Evolutionary conservation across 2,113 vertebrate genomes (phyloP), one percentile per base, ranked within the genome.

Genomic region (Mustela nigripes): DNA sequence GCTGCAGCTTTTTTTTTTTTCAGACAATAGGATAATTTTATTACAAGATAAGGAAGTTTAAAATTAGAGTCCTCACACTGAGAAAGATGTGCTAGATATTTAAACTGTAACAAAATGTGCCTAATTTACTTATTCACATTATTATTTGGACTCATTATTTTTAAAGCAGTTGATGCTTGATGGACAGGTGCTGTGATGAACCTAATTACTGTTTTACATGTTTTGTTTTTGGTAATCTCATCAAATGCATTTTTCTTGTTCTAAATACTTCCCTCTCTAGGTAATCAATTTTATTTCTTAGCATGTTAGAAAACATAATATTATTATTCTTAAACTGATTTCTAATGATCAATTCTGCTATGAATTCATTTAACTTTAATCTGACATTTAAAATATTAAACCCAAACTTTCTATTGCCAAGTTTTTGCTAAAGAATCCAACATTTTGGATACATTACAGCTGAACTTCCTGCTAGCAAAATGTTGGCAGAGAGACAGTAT

Each of bases 331-430:
- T 95, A 92, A 92, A 45, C 22, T 65, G 53, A 84, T 93, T 92
- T 97, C 16, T 45, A 71, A 1, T 15, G 65, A 87, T 62, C 24
- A 89, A 7, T 65, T 82, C 28, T 90, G 21, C 74, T 84, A 45
- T 79, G 60, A 50, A 87, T 91, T 94, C 8, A 62, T 74, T 83
- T 85, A 50, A 94, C n/a, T 92, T 96, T 95, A 87, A 89, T 78
- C 14, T 89, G 18, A 65, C 15, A 65, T 95, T 83, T 94, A 50
- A 91, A 95, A 93, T 93, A 79, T 62, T 94, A 93, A 84, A 85
- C 11, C 7, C 18, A 80, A 90, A 50, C 11, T 82, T 85, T 74
- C 28, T 91, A 16, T 67, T 85, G 67, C 19, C 1, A 15, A 76
- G 4, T 63, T 90, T 89, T 76, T 42, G 36, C 71, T 87, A 36